Evolutionary conservation across 2,113 vertebrate species (phyloP).

Genomic region (Notiomystis cincta): DNA sequence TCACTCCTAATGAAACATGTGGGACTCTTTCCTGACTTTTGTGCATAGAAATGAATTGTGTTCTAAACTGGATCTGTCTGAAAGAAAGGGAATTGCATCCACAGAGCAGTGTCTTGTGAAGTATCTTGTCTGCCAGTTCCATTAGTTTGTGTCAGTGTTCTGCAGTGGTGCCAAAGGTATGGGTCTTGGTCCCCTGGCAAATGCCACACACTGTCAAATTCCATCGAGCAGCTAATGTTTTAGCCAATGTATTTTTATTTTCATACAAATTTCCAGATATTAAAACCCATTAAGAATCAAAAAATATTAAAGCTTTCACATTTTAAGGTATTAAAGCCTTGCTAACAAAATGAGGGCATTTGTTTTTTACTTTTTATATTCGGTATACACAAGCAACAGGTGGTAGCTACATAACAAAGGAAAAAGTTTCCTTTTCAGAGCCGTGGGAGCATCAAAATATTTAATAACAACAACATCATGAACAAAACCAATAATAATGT

Average conservation of each 20-base stretch:
- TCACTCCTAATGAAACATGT: not conserved
- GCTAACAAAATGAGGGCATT: not conserved
- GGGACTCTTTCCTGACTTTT: not conserved
- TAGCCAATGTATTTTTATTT: not conserved
- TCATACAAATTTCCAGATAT: not conserved
- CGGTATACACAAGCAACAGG: not conserved
- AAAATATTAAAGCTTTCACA: not conserved
- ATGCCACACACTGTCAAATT: not conserved
- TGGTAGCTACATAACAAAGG: not conserved
- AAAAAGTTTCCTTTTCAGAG: not conserved
- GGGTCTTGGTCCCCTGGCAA: not conserved
- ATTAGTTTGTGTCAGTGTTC: not conserved
- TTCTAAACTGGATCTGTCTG: not conserved
- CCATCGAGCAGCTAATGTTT: not conserved
- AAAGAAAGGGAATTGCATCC: not conserved
- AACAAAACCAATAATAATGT: not conserved
- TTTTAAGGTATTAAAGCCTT: not conserved
- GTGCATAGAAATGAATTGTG: not conserved
- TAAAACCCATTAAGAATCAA: not conserved
- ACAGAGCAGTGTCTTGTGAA: not conserved
- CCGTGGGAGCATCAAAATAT: rapidly evolving
- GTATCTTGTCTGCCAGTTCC: not conserved
- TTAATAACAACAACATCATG: not conserved
- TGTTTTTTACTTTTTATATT: not conserved
- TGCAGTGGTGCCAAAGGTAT: not conserved